Percentiles rank a stretch among this genome's conserved stretches.
Conservation (phyloP, 2,888 invertebrate genomes). For the Andrena haemorrhoa region DNA sequence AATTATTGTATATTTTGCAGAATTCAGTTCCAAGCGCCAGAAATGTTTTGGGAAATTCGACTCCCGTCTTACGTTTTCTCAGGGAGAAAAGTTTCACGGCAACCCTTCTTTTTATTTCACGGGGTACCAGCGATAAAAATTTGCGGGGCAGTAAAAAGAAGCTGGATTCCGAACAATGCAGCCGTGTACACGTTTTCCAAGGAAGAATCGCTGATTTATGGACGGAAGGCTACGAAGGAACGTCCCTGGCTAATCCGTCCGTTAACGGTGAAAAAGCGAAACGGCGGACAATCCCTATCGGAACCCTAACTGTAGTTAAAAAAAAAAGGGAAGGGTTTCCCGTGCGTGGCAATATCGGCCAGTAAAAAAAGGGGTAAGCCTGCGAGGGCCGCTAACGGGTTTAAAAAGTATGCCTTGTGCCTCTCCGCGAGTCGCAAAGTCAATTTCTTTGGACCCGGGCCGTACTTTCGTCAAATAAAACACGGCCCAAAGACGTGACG, state of each 20-base stretch:
- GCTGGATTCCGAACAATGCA: neutral
- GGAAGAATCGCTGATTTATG: conserved; percentile 45
- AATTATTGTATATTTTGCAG: too few species aligned
- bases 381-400: conserved; percentile 68
- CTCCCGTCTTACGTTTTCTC: too few species aligned
- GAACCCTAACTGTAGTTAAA: conserved; percentile 63
- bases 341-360: conserved; percentile 36
- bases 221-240: conserved; percentile 26
- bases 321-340: conserved; percentile 57
- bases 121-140: conserved; percentile 26
- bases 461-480: conserved; percentile 48
- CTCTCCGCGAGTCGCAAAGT: conserved; percentile 48
- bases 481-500: neutral
- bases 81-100: too few species aligned
- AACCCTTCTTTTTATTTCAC: neutral
- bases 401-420: conserved; percentile 62
- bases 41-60: neutral
- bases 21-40: neutral
- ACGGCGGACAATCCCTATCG: neutral
- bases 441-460: conserved; percentile 45
- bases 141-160: conserved; percentile 11
- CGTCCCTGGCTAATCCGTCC: neutral
- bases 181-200: neutral
- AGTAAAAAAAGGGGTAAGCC: conserved; percentile 31
- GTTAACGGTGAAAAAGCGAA: conserved; percentile 34